phyloP scores from a whole-genome alignment of 2,113 vertebrate species.

The Tapirus terrestris region DNA sequence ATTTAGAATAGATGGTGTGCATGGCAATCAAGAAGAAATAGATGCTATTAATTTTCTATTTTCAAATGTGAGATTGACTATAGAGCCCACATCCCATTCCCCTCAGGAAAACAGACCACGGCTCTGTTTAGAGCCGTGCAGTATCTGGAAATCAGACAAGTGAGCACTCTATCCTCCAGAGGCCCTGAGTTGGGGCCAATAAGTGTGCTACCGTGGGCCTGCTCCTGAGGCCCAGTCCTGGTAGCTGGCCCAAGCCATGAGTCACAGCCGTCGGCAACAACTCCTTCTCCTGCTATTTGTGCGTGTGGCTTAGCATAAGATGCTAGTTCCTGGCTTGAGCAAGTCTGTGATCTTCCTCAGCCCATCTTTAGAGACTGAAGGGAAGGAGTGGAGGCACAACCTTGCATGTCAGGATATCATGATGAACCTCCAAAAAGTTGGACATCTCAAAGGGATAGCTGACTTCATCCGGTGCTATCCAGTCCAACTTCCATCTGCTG shows the following conservation, averaged over 20 bases:
- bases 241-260: no score
- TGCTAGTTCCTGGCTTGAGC: background rate
- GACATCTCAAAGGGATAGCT: background rate
- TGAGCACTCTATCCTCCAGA: background rate
- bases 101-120: background rate
- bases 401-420: background rate
- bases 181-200: background rate
- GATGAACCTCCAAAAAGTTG: background rate
- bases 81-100: background rate
- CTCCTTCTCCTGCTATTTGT: background rate
- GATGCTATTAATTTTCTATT: slow-evolving; percentile 62
- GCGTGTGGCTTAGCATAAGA: background rate
- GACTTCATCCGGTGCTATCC: fast-evolving
- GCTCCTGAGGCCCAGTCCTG: background rate
- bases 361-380: background rate
- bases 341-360: no score
- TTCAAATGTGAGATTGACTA: background rate
- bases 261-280: background rate
- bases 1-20: background rate
- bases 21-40: slow-evolving; percentile 34
- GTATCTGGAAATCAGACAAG: background rate
- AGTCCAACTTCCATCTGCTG: fast-evolving
- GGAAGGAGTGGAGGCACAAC: background rate
- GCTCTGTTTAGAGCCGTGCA: background rate
- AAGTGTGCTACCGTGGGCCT: fast-evolving